Percentiles rank a stretch among this genome's conserved stretches.
Conservation (phyloP, 2,113 vertebrate species). For the Pipra filicauda region DNA sequence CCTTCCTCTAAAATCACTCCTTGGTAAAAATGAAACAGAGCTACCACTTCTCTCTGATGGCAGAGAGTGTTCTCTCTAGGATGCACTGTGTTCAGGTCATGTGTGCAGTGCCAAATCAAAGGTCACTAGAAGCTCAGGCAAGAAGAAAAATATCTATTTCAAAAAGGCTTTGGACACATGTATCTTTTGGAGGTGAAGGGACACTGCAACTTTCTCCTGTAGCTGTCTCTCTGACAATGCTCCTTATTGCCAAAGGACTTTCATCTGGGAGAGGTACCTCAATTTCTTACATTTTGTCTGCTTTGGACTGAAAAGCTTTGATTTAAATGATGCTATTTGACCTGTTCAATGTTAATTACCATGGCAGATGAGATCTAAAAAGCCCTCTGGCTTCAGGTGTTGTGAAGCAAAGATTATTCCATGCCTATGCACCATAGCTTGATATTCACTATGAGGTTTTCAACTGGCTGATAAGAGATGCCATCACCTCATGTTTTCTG, state of each 20-base stretch:
- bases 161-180: rapidly evolving
- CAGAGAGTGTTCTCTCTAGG: not conserved
- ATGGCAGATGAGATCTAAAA: not conserved
- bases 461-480: not conserved
- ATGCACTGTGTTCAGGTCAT: rapidly evolving
- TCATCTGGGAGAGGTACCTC: not conserved
- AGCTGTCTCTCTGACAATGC: not conserved
- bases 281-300: not conserved
- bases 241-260: not conserved
- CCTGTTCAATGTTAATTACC: not conserved
- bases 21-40: not conserved
- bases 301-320: not conserved
- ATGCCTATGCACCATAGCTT: not conserved
- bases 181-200: rapidly evolving
- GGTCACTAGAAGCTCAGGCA: not conserved
- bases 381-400: not conserved
- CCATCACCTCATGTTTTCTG: not conserved
- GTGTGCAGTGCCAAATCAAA: not conserved
- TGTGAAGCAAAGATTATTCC: not conserved
- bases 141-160: not conserved
- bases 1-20: not conserved
- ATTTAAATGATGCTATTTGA: not conserved
- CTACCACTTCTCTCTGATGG: not conserved
- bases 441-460: not conserved
- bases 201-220: not conserved